Base-by-base conservation (phyloP, 2,113 vertebrate genomes). In the Serinus canaria region DNA sequence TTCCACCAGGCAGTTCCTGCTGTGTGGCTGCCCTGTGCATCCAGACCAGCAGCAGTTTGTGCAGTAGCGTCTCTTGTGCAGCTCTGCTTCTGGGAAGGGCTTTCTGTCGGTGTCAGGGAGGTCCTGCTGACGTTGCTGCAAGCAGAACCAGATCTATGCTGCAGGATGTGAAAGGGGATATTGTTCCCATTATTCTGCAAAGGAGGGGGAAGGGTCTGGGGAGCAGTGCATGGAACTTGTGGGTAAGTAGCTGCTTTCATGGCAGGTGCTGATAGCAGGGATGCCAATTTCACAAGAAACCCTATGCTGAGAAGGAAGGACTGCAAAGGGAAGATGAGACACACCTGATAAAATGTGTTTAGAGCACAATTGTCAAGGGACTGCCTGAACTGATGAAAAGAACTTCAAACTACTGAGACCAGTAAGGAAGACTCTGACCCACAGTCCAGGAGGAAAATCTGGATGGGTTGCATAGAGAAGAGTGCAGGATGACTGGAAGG, bases 41-140 rank as follows among this genome's bases (percentile, higher is more conserved):
- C 24, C 16, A 55, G 10, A 15, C 0, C 0, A 50, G 28, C 11
- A 21, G 19, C 7, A 12, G 9, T 31, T 12, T 63, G 31, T 73
- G 44, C 15, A 53, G 23, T 12, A 39, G 11, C 3, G 11, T 68
- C 69, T n/a, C 37, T 37, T 37, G 37, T 37, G 37, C 23, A 30
- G 4, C 16, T 68, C 39, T 78, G 18, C 7, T 44, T 35, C 44
- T 64, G 35, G 16, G 19, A n/a, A 20, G 27, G n/a, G 9, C 7
- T 43, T 87, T 55, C 27, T 33, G 24, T 11, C 46, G 18, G 3
- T 37, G 15, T 14, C 30, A 30, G 15, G 11, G 25, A 73, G 8
- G 27, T 23, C 9, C 28, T 82, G 31, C 13, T n/a, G n/a, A n/a
- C n/a, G n/a, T 9, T 39, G 9, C 7, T 64, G n/a, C 21, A 49